Evolutionary conservation across 2,888 invertebrate species (phyloP).

Genomic region (Sthenelais limicola): DNA sequence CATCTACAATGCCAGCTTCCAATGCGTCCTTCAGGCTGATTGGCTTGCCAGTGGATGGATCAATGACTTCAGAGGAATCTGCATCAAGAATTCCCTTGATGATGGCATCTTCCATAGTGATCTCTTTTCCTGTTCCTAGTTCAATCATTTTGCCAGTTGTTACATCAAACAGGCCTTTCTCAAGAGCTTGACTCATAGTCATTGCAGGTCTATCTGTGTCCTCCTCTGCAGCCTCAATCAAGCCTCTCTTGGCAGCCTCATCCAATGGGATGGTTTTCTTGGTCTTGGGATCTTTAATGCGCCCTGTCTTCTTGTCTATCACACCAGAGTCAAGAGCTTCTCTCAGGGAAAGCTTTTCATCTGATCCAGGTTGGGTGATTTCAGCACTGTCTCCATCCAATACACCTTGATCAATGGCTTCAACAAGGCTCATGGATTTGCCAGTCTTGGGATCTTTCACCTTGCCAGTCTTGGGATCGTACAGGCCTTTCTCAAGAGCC

Average conservation of each 20-base stretch:
- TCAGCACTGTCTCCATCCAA: conserved; percentile 81
- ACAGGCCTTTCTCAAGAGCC: conserved; percentile 74
- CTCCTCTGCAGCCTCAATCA: conserved; percentile 78
- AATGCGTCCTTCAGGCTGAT: not conserved
- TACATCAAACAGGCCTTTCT: conserved; percentile 77
- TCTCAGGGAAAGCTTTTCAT: conserved; percentile 86
- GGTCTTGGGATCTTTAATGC: conserved; percentile 76
- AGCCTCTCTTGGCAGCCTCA: conserved; percentile 89
- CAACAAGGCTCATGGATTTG: conserved; percentile 76
- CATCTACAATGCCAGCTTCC: not conserved
- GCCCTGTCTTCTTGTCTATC: conserved; percentile 81
- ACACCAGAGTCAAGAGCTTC: conserved; percentile 93
- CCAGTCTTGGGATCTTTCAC: conserved; percentile 54
- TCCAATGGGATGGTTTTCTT: conserved; percentile 84
- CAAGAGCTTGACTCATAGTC: conserved; percentile 79
- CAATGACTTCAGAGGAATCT: conserved; percentile 41
- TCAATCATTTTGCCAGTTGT: conserved; percentile 38
- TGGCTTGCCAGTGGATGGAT: not conserved
- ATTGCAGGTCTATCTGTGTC: conserved; percentile 78
- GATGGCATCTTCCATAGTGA: conserved; percentile 79
- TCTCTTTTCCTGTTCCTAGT: conserved; percentile 73
- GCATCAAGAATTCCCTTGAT: conserved; percentile 31
- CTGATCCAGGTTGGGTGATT: conserved; percentile 77
- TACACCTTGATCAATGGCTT: conserved; percentile 87
- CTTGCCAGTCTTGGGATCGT: conserved; percentile 77